Conservation (phyloP, 2,888 invertebrate genomes). For the Noctua fimbriata region DNA sequence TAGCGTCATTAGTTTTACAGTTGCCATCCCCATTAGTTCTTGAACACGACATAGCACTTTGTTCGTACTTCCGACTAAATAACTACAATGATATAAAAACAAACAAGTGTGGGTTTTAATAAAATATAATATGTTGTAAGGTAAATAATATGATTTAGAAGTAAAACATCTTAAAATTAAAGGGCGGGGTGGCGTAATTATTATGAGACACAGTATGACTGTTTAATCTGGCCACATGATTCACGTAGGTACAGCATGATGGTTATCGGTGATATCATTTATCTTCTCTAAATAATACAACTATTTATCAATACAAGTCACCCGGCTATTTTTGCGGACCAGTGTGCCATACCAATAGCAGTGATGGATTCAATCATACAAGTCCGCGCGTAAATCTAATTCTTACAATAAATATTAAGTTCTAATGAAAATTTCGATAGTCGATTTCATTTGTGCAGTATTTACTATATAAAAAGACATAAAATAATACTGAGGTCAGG, state of each 20-base stretch:
- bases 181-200: constrained; percentile 75
- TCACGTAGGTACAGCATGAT: constrained; percentile 26
- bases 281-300: constrained; percentile 56
- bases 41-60: constrained; percentile 40
- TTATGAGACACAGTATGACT: constrained; percentile 30
- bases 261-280: constrained; percentile 23
- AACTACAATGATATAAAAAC: constrained; percentile 71
- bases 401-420: constrained; percentile 40
- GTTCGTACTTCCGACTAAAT: constrained; percentile 60
- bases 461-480: constrained; percentile 7
- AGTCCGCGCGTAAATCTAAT: constrained; percentile 57
- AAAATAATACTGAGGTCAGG: constrained; percentile 34
- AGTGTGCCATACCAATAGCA: constrained; percentile 41
- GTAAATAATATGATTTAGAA: constrained; percentile 50
- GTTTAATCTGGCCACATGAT: constrained; percentile 24
- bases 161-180: constrained; percentile 77
- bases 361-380: constrained; percentile 39
- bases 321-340: constrained; percentile 28
- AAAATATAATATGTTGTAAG: constrained; percentile 24
- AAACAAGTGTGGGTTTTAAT: constrained; percentile 56
- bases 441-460: constrained; percentile 43
- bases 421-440: constrained; percentile 29
- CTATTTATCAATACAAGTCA: constrained; percentile 38
- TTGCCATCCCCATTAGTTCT: not conserved
- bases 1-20: not conserved